Percentiles rank a stretch among this genome's conserved stretches.
Conservation (phyloP, 2,113 vertebrate species). For the Dromiciops gliroides region DNA sequence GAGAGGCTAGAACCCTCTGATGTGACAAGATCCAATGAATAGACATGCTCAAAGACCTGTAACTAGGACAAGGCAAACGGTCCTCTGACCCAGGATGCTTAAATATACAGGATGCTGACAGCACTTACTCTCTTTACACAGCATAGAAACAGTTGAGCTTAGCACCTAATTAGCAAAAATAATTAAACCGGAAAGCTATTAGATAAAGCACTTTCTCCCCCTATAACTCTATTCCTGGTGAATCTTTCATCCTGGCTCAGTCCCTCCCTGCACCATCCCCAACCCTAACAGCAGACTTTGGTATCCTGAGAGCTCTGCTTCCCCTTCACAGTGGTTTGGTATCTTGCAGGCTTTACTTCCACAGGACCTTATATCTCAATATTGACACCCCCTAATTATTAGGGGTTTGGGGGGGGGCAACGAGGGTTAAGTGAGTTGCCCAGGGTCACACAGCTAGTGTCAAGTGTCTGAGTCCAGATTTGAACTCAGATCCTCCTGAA, state of each 20-base stretch:
- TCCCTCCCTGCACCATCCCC: background rate
- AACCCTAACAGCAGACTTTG: background rate
- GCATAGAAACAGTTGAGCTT: background rate
- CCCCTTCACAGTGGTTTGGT: background rate
- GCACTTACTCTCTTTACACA: background rate
- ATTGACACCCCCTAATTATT: too few relatives aligned
- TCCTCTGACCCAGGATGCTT: background rate
- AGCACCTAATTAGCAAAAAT: background rate
- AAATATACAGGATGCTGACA: background rate
- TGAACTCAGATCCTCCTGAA: too few relatives aligned
- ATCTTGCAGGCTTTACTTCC: background rate
- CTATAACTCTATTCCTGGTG: background rate
- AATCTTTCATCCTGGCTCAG: background rate
- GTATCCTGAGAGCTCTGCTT: background rate
- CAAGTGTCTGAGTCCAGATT: too few relatives aligned
- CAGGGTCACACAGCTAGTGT: too few relatives aligned
- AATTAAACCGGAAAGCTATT: background rate
- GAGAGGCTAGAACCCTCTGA: background rate
- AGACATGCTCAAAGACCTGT: background rate
- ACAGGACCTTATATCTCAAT: background rate
- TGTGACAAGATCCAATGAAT: background rate
- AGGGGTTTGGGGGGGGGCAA: too few relatives aligned
- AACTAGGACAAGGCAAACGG: background rate
- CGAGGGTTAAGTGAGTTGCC: too few relatives aligned
- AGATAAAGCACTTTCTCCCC: background rate